These are phyloP conservation scores for Mastomys natalensis DNA, from an alignment of 2,113 vertebrate species.

Conservation along the genomic window DNA sequence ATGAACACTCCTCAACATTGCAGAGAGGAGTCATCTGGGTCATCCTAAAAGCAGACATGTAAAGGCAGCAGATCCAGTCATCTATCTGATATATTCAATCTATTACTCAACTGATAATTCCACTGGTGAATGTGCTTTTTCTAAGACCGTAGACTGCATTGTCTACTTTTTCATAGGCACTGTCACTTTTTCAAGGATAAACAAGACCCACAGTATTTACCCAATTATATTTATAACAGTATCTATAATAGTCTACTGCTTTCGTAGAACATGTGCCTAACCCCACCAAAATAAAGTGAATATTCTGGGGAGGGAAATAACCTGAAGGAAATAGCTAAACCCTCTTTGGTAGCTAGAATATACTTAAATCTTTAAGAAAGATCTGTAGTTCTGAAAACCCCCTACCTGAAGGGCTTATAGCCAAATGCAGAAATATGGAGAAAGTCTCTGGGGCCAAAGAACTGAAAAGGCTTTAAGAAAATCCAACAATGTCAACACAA, in stretches of 20 bases:
- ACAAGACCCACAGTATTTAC: background rate
- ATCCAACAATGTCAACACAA: background rate
- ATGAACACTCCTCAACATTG: background rate
- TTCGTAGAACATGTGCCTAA: background rate
- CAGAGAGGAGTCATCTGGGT: background rate
- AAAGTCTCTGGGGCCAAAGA: background rate
- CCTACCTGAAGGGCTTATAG: background rate
- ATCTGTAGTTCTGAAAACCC: background rate
- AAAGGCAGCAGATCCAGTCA: background rate
- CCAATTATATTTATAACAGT: background rate
- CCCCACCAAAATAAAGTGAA: rapidly evolving
- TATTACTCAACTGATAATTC: background rate
- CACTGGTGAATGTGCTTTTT: background rate
- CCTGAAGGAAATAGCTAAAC: background rate
- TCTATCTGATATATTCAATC: background rate
- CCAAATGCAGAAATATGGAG: background rate
- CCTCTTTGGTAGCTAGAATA: background rate
- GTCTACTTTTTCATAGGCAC: no score
- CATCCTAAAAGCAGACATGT: background rate
- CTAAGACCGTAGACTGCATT: rapidly evolving
- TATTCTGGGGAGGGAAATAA: background rate
- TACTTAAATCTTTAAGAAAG: background rate
- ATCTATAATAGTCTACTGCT: background rate
- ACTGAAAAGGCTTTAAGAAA: background rate
- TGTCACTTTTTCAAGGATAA: background rate